These are phyloP conservation scores for Eupeodes latifasciatus DNA, from an alignment of 2,888 invertebrate species.

Conservation along the genomic window DNA sequence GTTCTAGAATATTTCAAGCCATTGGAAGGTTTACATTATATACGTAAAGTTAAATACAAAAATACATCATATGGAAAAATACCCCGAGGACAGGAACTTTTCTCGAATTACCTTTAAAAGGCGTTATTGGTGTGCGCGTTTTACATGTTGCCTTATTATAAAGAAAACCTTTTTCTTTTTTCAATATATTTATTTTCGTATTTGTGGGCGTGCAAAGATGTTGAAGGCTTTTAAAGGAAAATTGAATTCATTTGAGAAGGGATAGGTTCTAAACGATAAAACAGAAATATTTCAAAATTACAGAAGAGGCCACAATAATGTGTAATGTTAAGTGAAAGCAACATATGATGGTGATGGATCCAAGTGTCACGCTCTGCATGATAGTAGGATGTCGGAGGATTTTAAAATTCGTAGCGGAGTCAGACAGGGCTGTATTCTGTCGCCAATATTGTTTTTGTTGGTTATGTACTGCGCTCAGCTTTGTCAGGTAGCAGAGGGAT, in stretches of 20 bases:
- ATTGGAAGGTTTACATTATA: not conserved
- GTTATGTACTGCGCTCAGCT: too few species aligned
- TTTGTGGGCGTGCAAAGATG: slow-evolving; percentile 3
- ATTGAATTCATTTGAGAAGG: slow-evolving; percentile 61
- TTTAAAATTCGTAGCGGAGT: too few species aligned
- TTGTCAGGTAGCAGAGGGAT: too few species aligned
- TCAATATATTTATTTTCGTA: not conserved
- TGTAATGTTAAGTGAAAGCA: too few species aligned
- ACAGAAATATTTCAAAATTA: not conserved
- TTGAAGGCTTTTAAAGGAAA: slow-evolving; percentile 43
- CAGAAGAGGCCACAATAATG: not conserved
- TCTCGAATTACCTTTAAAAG: slow-evolving; percentile 48
- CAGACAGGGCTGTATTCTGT: too few species aligned
- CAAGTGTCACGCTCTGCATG: too few species aligned
- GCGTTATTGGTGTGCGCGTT: slow-evolving; percentile 53
- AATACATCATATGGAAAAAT: slow-evolving; percentile 1
- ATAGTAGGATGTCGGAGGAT: too few species aligned
- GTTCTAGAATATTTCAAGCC: slow-evolving; percentile 26
- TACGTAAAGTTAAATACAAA: not conserved
- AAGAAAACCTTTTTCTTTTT: not conserved
- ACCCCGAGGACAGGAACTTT: slow-evolving; percentile 55
- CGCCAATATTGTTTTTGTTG: too few species aligned
- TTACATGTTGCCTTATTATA: slow-evolving; percentile 48
- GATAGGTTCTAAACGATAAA: not conserved
- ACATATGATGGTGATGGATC: too few species aligned